Conservation (phyloP, 2,797 vertebrate genomes). For the Rhinella marina region DNA sequence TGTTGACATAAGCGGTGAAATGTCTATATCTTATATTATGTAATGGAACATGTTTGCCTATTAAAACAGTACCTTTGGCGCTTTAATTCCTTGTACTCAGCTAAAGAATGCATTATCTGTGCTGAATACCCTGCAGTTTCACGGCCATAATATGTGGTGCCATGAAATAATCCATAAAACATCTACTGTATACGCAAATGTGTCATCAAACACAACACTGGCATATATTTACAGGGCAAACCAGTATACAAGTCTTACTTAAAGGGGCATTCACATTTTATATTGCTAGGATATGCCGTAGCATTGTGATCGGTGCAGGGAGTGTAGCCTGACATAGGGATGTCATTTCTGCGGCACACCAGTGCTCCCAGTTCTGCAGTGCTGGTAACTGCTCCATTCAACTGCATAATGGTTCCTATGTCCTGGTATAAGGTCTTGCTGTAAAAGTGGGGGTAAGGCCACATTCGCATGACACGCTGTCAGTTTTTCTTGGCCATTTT, state of each 20-base stretch:
- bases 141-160: neutral
- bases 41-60: constrained; percentile 24
- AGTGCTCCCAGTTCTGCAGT: too few species aligned
- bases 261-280: neutral
- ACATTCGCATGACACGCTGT: too few species aligned
- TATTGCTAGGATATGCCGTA: neutral
- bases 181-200: neutral
- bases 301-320: neutral
- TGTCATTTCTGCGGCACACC: neutral
- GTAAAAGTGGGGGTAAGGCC: neutral
- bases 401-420: neutral
- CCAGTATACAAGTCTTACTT: neutral
- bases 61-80: constrained; percentile 44
- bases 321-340: too few species aligned
- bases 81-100: neutral
- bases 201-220: constrained; percentile 9
- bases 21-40: constrained; percentile 11
- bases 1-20: constrained; percentile 24
- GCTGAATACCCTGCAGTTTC: neutral
- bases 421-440: neutral
- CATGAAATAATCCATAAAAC: neutral
- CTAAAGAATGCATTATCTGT: constrained; percentile 12
- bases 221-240: neutral
- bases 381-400: neutral
- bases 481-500: too few species aligned